These are phyloP conservation scores for Phalacrocorax carbo DNA, from an alignment of 2,113 vertebrate species.

Conservation along the genomic window DNA sequence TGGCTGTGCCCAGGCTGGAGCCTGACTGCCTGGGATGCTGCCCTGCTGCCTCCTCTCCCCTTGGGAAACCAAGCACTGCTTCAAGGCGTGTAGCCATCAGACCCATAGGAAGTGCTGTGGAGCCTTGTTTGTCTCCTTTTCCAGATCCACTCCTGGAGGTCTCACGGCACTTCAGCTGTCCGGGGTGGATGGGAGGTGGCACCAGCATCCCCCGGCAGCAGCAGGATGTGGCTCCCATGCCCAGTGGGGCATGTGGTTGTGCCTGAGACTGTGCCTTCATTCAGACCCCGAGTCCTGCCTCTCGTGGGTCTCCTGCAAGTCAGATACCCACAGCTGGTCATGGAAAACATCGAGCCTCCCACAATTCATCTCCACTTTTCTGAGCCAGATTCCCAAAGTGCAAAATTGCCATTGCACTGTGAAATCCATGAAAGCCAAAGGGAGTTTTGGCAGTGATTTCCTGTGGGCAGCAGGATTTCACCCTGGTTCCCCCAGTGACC, in stretches of 20 bases:
- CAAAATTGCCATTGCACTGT: accelerated
- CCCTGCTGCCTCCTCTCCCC: not conserved
- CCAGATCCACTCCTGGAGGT: not conserved
- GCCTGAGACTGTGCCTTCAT: not conserved
- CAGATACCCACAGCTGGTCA: not conserved
- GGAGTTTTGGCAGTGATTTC: not conserved
- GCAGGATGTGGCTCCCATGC: not conserved
- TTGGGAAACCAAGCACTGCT: not conserved
- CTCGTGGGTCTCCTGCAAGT: not conserved
- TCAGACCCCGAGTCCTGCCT: not conserved
- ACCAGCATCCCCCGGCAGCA: not conserved
- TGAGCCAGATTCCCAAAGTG: not conserved
- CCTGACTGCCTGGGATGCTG: not conserved
- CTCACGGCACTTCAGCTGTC: not conserved
- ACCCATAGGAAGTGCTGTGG: accelerated
- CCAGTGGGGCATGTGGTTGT: not conserved
- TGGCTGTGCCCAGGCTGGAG: not conserved
- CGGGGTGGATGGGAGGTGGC: not conserved
- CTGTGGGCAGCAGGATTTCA: not conserved
- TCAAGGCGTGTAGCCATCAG: accelerated
- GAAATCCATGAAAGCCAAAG: not conserved
- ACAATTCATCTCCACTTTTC: not conserved
- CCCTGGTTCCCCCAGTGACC: accelerated
- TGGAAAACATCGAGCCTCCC: not conserved
- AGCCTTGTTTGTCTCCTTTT: not conserved